phyloP scores from a whole-genome alignment of 2,888 invertebrate genomes.

The Agapostemon virescens region DNA sequence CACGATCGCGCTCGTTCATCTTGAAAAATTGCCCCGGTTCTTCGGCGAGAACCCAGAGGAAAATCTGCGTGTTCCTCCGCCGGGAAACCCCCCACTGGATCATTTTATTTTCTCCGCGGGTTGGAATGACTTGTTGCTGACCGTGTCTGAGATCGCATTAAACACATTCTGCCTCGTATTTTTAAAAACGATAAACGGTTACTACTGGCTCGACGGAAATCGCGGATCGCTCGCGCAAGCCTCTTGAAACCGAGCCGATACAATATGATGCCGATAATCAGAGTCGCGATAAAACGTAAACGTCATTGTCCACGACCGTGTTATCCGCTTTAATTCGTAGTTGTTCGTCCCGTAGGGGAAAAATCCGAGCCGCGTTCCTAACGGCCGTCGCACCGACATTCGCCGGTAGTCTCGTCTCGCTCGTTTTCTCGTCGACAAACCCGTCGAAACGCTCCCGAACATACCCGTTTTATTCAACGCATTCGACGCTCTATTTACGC shows the following conservation, averaged over 20 bases:
- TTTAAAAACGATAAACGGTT: neutral
- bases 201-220: neutral
- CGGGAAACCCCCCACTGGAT: neutral
- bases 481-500: neutral
- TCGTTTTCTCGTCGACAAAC: neutral
- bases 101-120: neutral
- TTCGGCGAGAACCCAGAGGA: conserved; percentile 10
- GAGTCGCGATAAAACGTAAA: neutral
- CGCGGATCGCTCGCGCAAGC: neutral
- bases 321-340: neutral
- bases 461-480: neutral
- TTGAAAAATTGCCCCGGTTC: conserved; percentile 19
- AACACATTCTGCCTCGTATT: no score
- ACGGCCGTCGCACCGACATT: conserved; percentile 35
- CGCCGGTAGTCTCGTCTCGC: conserved; percentile 28
- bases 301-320: neutral
- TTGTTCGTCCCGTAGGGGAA: neutral
- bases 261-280: neutral
- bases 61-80: neutral
- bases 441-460: neutral
- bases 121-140: conserved; percentile 6
- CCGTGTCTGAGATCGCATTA: neutral
- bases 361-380: neutral
- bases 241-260: neutral
- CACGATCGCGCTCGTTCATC: conserved; percentile 20